A percentile compares a stretch with the other conserved stretches of the same genome.
phyloP scores from a whole-genome alignment of 2,888 invertebrate genomes.

The Marasmarcha lunaedactyla region DNA sequence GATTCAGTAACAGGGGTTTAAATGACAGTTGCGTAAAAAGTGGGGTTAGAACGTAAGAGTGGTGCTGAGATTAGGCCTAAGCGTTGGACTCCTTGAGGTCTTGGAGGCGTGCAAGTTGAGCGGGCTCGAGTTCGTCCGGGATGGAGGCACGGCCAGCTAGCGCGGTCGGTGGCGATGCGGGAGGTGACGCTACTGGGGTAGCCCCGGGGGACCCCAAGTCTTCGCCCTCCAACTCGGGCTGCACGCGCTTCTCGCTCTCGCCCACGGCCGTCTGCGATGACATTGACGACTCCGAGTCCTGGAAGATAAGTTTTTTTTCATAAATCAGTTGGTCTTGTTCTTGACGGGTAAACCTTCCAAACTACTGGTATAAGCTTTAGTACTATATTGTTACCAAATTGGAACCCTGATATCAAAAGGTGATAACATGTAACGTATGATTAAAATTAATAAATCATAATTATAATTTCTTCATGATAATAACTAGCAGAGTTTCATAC shows the following conservation, averaged over 20 bases:
- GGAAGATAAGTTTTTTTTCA: too few relatives aligned
- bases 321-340: constrained; percentile 23
- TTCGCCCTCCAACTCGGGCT: constrained; percentile 72
- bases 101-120: constrained; percentile 88
- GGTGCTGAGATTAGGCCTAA: constrained; percentile 47
- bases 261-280: constrained; percentile 64
- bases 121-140: constrained; percentile 90
- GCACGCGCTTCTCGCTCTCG: constrained; percentile 69
- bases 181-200: constrained; percentile 64
- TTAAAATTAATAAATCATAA: too few relatives aligned
- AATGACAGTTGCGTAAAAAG: not conserved
- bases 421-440: too few relatives aligned
- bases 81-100: constrained; percentile 93
- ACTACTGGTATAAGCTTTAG: too few relatives aligned
- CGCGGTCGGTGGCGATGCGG: constrained; percentile 54
- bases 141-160: constrained; percentile 82
- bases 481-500: too few relatives aligned
- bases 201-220: constrained; percentile 70
- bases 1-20: not conserved
- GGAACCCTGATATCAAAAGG: too few relatives aligned
- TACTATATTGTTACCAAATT: too few relatives aligned
- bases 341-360: too few relatives aligned
- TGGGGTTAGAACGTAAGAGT: not conserved
- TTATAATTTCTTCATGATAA: too few relatives aligned
- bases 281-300: constrained; percentile 58